Evolutionary conservation across 2,888 invertebrate genomes (phyloP).

Genomic region (Drosophila borborema): DNA sequence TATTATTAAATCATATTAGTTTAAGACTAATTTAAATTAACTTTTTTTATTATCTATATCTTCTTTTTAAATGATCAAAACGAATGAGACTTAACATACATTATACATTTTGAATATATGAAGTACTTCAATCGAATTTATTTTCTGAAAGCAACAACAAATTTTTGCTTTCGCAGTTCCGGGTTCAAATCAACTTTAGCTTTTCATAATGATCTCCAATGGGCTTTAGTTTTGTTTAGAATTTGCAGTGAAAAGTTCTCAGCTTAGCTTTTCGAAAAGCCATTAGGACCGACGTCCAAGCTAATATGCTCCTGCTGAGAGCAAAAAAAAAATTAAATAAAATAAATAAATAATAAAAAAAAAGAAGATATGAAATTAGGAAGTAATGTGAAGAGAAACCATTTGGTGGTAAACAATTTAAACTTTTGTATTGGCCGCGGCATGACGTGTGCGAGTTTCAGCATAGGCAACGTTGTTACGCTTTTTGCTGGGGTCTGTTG

Average conservation of each 20-base stretch:
- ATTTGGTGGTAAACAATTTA: conserved; percentile 76
- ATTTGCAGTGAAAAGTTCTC: not conserved
- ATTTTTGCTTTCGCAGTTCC: not conserved
- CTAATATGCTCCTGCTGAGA: conserved; percentile 50
- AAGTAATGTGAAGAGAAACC: conserved; percentile 37
- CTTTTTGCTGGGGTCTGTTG: conserved; percentile 15
- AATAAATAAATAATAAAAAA: not conserved
- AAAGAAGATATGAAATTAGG: conserved; percentile 2
- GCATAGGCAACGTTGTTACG: conserved; percentile 31
- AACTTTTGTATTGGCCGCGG: conserved; percentile 46
- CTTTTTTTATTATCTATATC: no score
- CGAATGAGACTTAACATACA: no score
- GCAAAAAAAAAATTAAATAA: conserved; percentile 9
- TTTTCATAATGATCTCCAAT: conserved; percentile 9
- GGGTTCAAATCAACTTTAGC: not conserved
- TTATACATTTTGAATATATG: not conserved
- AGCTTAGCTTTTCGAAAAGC: conserved; percentile 6
- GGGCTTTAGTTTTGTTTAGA: conserved; percentile 6
- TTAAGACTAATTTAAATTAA: no score
- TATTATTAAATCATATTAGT: no score
- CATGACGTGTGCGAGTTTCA: conserved; percentile 49
- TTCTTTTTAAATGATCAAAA: no score
- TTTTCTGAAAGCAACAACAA: not conserved
- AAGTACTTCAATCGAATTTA: not conserved
- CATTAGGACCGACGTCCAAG: conserved; percentile 25